Conservation (phyloP, 2,113 vertebrate genomes). For the Cynocephalus volans region DNA sequence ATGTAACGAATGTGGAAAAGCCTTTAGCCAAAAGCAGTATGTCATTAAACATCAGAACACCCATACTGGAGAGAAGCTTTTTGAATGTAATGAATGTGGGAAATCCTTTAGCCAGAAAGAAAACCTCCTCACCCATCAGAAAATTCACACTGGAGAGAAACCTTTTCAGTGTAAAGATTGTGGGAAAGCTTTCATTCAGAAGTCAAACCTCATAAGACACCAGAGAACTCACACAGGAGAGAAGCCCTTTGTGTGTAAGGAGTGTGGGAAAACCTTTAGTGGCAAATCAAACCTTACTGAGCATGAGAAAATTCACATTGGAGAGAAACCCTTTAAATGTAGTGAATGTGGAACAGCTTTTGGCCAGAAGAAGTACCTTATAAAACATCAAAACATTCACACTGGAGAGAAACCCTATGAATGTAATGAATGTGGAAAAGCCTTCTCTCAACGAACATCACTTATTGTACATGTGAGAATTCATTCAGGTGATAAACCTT, state of each 20-base stretch:
- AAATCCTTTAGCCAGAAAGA: conserved; percentile 85
- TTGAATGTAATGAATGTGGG: conserved; percentile 83
- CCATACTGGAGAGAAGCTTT: conserved; percentile 84
- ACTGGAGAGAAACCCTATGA: conserved; percentile 84
- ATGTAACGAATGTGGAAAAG: conserved; percentile 84
- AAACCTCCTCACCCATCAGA: conserved; percentile 81
- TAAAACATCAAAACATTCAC: conserved; percentile 85
- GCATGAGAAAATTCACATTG: conserved; percentile 84
- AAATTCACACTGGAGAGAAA: conserved; percentile 82
- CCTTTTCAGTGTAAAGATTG: conserved; percentile 81
- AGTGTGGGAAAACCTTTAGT: conserved; percentile 84
- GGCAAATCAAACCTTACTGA: conserved; percentile 83
- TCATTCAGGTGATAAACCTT: conserved; percentile 82
- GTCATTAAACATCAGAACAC: conserved; percentile 84
- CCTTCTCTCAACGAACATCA: conserved; percentile 82
- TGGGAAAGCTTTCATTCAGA: conserved; percentile 84
- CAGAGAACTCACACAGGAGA: conserved; percentile 85
- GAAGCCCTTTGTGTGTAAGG: conserved; percentile 83
- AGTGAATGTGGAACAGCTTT: conserved; percentile 84
- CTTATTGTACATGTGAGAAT: conserved; percentile 83
- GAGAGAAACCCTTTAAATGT: conserved; percentile 84
- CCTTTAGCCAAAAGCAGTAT: conserved; percentile 84
- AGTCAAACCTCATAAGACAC: conserved; percentile 84
- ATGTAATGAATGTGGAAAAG: conserved; percentile 84
- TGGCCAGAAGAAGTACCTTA: conserved; percentile 84